Percentiles rank a stretch among this genome's conserved stretches.
Evolutionary conservation across 2,797 vertebrate species (phyloP).

Genomic region (Phyllotis vaccarum): DNA sequence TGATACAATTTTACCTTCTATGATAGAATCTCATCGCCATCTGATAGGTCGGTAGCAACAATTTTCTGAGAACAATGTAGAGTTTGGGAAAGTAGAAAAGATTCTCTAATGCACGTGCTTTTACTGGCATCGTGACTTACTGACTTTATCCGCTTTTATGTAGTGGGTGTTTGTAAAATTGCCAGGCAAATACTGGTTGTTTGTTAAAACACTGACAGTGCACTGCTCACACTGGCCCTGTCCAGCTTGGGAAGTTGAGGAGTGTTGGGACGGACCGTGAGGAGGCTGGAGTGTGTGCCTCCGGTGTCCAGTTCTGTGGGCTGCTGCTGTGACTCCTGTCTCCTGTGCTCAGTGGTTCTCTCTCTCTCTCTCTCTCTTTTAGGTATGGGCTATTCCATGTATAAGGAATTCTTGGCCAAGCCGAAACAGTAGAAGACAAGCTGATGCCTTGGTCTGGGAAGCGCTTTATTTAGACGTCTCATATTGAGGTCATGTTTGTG

Average conservation of each 20-base stretch:
- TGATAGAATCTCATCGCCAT: not conserved
- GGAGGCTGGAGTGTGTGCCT: not conserved
- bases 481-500: conserved; percentile 61
- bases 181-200: not conserved
- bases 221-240: not conserved
- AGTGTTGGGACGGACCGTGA: conserved; percentile 8
- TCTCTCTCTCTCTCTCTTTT: conserved; percentile 79
- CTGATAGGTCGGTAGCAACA: not conserved
- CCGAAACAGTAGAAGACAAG: conserved; percentile 87
- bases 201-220: not conserved
- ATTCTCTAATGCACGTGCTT: not conserved
- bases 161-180: conserved; percentile 13
- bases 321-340: too few species aligned
- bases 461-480: conserved; percentile 76
- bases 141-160: not conserved
- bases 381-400: conserved; percentile 97
- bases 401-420: conserved; percentile 90
- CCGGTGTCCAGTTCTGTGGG: not conserved
- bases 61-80: conserved; percentile 9
- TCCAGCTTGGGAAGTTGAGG: not conserved
- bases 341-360: conserved; percentile 41
- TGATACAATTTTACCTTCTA: not conserved
- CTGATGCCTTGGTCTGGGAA: conserved; percentile 39
- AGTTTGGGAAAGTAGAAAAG: conserved; percentile 3
- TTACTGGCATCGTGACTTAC: not conserved